A percentile compares a stretch with the other conserved stretches of the same genome.
Conservation (phyloP, 2,888 invertebrate genomes). For the Polyommatus iphigenia region DNA sequence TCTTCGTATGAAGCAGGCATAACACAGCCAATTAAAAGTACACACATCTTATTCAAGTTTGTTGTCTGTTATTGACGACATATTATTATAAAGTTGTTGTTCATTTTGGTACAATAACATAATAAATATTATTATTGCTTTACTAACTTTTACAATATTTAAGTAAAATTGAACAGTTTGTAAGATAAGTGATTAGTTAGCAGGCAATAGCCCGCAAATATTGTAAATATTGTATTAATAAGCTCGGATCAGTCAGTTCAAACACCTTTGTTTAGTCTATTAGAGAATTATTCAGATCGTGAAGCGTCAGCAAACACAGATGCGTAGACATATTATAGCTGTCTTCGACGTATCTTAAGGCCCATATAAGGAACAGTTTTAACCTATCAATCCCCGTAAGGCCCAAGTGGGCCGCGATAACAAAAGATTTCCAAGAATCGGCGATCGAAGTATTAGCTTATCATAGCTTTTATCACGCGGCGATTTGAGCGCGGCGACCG, state of each 20-base stretch:
- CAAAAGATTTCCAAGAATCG: no score
- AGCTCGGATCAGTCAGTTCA: slow-evolving; percentile 16
- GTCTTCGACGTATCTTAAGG: neutral
- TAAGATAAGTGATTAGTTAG: neutral
- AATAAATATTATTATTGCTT: neutral
- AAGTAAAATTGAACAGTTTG: neutral
- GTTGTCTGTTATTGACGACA: neutral
- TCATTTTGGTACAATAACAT: no score
- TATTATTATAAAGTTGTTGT: neutral
- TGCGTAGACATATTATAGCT: neutral
- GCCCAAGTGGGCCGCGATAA: no score
- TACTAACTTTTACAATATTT: neutral
- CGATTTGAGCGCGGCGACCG: no score
- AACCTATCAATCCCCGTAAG: no score
- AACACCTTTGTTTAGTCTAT: slow-evolving; percentile 23
- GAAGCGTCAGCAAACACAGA: slow-evolving; percentile 7
- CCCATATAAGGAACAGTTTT: no score
- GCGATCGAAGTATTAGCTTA: no score
- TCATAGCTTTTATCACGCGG: no score
- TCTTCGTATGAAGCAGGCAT: neutral
- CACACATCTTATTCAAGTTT: neutral
- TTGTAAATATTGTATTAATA: slow-evolving; percentile 12
- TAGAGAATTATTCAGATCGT: slow-evolving; percentile 19
- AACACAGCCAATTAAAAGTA: neutral
- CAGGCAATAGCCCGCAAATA: slow-evolving; percentile 6